phyloP scores from a whole-genome alignment of 2,113 vertebrate species.

The Lethenteron camtschaticum region DNA sequence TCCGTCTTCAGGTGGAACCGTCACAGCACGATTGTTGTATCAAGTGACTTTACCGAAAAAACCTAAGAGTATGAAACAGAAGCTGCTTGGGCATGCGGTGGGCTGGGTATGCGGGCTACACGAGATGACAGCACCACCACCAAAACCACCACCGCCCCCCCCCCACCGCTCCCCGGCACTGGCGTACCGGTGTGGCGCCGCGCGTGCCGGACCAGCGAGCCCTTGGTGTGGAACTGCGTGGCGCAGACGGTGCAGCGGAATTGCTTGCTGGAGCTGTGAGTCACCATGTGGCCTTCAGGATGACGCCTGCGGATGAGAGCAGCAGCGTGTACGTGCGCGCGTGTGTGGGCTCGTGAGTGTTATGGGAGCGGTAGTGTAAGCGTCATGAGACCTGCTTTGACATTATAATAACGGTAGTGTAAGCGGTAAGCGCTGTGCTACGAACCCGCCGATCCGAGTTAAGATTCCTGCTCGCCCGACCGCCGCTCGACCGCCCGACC shows the following conservation, averaged over 20 bases:
- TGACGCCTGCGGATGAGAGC: slow-evolving; percentile 38
- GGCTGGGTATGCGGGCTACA: background rate
- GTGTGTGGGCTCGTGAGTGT: too few relatives aligned
- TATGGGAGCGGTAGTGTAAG: too few relatives aligned
- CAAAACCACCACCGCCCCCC: background rate
- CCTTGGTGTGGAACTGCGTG: slow-evolving; percentile 76
- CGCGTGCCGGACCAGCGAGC: slow-evolving; percentile 79
- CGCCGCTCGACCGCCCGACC: too few relatives aligned
- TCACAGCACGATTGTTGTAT: too few relatives aligned
- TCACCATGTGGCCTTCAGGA: slow-evolving; percentile 87
- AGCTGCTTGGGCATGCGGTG: background rate
- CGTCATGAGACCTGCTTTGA: too few relatives aligned
- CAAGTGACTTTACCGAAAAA: too few relatives aligned
- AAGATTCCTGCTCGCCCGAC: too few relatives aligned
- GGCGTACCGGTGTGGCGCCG: slow-evolving; percentile 67
- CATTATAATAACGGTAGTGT: too few relatives aligned
- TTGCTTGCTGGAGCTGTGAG: slow-evolving; percentile 76
- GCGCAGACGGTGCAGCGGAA: slow-evolving; percentile 66
- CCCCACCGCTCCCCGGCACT: background rate
- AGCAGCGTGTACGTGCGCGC: background rate
- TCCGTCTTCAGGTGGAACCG: too few relatives aligned
- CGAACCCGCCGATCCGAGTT: too few relatives aligned
- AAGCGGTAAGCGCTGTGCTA: too few relatives aligned
- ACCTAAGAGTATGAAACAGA: too few relatives aligned
- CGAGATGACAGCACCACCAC: background rate